A percentile compares a stretch with the other conserved stretches of the same genome.
phyloP scores from a whole-genome alignment of 1,140 invertebrate genomes.

The Drosophila lowei region DNA sequence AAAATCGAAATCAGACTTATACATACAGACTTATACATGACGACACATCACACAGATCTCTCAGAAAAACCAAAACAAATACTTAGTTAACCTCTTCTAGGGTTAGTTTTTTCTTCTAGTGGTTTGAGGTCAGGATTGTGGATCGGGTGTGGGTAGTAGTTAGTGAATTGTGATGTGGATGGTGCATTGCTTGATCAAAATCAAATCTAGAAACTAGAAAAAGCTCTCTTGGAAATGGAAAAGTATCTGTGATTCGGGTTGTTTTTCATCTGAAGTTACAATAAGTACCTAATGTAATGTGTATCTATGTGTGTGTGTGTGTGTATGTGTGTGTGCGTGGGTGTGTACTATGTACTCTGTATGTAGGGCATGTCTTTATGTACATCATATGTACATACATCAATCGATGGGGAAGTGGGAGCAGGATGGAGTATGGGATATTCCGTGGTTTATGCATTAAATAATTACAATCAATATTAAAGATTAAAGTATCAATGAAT shows the following conservation, averaged over 20 bases:
- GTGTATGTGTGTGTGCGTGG: slow-evolving; percentile 4
- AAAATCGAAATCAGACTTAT: slow-evolving; percentile 7
- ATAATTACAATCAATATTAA: slow-evolving; percentile 77
- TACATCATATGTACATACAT: slow-evolving; percentile 17
- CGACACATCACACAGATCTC: not conserved
- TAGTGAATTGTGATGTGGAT: slow-evolving; percentile 28
- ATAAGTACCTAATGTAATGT: slow-evolving; percentile 34
- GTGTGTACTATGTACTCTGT: slow-evolving; percentile 7
- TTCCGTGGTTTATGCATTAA: slow-evolving; percentile 58
- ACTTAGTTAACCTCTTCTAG: not conserved
- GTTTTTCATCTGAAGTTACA: slow-evolving; percentile 41
- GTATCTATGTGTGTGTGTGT: slow-evolving; percentile 6
- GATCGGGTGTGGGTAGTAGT: slow-evolving; percentile 30
- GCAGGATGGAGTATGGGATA: slow-evolving; percentile 9
- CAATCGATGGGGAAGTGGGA: not conserved
- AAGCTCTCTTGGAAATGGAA: slow-evolving; percentile 47
- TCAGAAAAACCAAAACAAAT: not conserved
- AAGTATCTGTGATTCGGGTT: slow-evolving; percentile 23
- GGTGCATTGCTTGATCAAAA: slow-evolving; percentile 54
- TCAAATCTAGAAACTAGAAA: slow-evolving; percentile 61
- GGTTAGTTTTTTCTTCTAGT: not conserved
- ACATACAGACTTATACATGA: slow-evolving; percentile 7
- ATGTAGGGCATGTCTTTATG: slow-evolving; percentile 5
- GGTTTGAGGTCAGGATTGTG: slow-evolving; percentile 5
- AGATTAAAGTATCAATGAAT: slow-evolving; percentile 58